Conservation (phyloP, 2,888 invertebrate genomes). For the Drosophila longiperda region DNA sequence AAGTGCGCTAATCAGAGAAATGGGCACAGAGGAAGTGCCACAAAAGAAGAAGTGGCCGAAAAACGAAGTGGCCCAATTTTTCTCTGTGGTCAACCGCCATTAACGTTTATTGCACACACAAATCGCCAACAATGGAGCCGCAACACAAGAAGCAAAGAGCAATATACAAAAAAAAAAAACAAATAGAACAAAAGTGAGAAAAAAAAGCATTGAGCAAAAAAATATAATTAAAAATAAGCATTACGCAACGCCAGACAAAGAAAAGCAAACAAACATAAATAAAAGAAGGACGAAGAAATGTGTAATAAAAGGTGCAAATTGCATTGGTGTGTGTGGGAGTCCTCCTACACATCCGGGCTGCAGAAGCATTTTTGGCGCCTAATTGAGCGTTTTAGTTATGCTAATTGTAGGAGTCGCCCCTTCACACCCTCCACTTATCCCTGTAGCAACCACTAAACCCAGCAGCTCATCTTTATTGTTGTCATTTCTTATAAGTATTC, state of each 20-base stretch:
- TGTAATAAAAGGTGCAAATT: conserved; percentile 77
- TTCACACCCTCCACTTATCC: neutral
- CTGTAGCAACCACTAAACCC: neutral
- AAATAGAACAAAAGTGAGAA: conserved; percentile 29
- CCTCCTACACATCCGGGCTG: conserved; percentile 18
- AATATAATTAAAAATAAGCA: conserved; percentile 79
- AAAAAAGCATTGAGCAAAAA: conserved; percentile 43
- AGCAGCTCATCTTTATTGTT: conserved; percentile 51
- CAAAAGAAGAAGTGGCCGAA: conserved; percentile 45
- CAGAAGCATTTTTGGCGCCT: conserved; percentile 62
- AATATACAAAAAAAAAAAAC: conserved; percentile 39
- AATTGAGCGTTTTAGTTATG: conserved; percentile 80
- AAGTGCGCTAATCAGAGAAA: conserved; percentile 57
- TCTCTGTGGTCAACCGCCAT: conserved; percentile 77
- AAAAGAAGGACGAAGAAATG: conserved; percentile 32
- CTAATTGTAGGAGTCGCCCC: conserved; percentile 63
- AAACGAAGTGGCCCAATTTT: conserved; percentile 71
- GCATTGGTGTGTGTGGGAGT: conserved; percentile 46
- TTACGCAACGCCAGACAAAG: conserved; percentile 66
- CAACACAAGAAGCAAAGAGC: conserved; percentile 73
- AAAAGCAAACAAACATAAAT: conserved; percentile 14
- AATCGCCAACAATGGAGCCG: conserved; percentile 61
- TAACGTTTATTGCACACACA: conserved; percentile 78
- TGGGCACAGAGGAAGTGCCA: conserved; percentile 42
- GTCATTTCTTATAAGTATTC: conserved; percentile 51